These are phyloP conservation scores for Leucophenga montana DNA, from an alignment of 2,888 invertebrate genomes.

Conservation along the genomic window DNA sequence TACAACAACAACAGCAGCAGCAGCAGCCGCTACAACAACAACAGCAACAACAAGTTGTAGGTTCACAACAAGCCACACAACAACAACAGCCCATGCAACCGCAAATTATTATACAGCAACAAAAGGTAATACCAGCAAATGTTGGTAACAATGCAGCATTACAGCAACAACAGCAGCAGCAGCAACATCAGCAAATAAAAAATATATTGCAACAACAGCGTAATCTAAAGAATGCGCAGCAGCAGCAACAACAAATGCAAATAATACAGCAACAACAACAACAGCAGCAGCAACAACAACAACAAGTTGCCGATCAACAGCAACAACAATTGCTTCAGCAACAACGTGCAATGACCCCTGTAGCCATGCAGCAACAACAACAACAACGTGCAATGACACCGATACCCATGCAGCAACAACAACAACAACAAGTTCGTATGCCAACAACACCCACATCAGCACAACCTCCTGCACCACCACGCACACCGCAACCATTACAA, in stretches of 20 bases:
- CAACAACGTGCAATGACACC: slow-evolving; percentile 41
- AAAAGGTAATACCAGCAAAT: slow-evolving; percentile 66
- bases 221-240: slow-evolving; percentile 48
- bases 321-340: slow-evolving; percentile 42
- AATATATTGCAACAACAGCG: slow-evolving; percentile 59
- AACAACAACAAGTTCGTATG: slow-evolving; percentile 51
- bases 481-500: slow-evolving; percentile 52
- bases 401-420: slow-evolving; percentile 51
- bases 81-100: slow-evolving; percentile 61
- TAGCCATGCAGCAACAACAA: slow-evolving; percentile 46
- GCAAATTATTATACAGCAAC: slow-evolving; percentile 67
- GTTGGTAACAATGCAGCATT: slow-evolving; percentile 42
- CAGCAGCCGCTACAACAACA: slow-evolving; percentile 51
- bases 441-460: slow-evolving; percentile 50
- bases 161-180: slow-evolving; percentile 53
- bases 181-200: slow-evolving; percentile 57
- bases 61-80: slow-evolving; percentile 52
- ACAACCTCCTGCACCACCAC: slow-evolving; percentile 63
- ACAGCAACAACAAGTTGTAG: slow-evolving; percentile 53
- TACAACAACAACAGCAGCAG: slow-evolving; percentile 48
- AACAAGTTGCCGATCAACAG: slow-evolving; percentile 38
- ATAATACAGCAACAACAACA: slow-evolving; percentile 44
- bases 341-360: slow-evolving; percentile 41
- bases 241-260: slow-evolving; percentile 45
- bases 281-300: slow-evolving; percentile 45